phyloP scores from a whole-genome alignment of 2,797 vertebrate species.

The Uromys caudimaculatus region DNA sequence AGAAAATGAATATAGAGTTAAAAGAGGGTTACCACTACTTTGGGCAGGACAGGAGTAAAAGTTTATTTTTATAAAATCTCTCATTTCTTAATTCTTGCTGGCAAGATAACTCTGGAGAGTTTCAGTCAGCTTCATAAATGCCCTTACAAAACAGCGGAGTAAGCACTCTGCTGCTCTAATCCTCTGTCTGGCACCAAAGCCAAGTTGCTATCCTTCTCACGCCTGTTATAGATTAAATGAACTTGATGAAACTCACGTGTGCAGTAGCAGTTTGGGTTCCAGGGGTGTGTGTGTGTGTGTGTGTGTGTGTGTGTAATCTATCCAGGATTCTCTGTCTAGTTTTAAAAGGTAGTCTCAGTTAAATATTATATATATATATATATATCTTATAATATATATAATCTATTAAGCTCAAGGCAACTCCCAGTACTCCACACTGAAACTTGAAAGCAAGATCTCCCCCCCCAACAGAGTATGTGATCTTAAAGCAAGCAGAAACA shows the following conservation, averaged over 20 bases:
- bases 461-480: constrained; percentile 2
- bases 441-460: not conserved
- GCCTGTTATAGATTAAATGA: constrained; percentile 56
- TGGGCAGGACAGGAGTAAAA: not conserved
- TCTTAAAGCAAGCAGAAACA: constrained; percentile 58
- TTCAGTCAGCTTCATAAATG: constrained; percentile 67
- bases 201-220: not conserved
- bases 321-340: not conserved
- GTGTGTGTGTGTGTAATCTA: not conserved
- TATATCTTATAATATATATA: not conserved
- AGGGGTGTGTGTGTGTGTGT: no score
- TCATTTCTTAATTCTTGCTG: constrained; percentile 65
- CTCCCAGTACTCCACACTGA: constrained; percentile 44
- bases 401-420: constrained; percentile 46
- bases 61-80: constrained; percentile 55
- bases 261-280: constrained; percentile 13
- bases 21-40: not conserved
- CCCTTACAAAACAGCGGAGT: constrained; percentile 62
- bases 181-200: constrained; percentile 51
- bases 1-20: not conserved
- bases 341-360: constrained; percentile 25
- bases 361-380: not conserved
- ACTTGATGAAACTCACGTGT: constrained; percentile 50
- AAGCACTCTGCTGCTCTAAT: constrained; percentile 71
- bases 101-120: constrained; percentile 52